phyloP scores from a whole-genome alignment of 2,888 invertebrate species.

The Buathra laborator region DNA sequence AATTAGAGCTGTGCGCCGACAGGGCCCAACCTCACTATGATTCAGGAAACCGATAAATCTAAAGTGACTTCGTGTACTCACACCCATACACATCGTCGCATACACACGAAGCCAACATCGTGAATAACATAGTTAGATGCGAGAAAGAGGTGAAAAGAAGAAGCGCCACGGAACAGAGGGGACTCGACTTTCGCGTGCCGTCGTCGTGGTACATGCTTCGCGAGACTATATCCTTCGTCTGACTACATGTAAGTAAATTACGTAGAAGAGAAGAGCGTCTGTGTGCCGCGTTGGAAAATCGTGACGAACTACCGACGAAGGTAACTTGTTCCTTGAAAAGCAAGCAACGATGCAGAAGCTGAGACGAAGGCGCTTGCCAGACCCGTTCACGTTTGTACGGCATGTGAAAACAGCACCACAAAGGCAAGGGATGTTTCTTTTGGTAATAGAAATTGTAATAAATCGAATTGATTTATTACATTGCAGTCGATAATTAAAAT shows the following conservation, averaged over 20 bases:
- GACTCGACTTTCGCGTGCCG: slow-evolving; percentile 33
- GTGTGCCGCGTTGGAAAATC: slow-evolving; percentile 10
- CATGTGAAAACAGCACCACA: neutral
- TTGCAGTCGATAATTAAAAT: no score
- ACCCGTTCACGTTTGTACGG: neutral
- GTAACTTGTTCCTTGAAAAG: neutral
- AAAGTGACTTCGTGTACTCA: slow-evolving; percentile 55
- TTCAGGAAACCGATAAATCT: slow-evolving; percentile 80
- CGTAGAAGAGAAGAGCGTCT: neutral
- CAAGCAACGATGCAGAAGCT: neutral
- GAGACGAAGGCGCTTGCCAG: neutral
- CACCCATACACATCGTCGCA: neutral
- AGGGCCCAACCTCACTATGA: slow-evolving; percentile 75
- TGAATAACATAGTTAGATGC: slow-evolving; percentile 7
- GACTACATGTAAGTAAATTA: slow-evolving; percentile 23
- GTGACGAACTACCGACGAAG: slow-evolving; percentile 11
- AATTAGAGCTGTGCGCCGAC: slow-evolving; percentile 78
- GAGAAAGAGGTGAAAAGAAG: slow-evolving; percentile 22
- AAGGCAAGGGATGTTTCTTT: no score
- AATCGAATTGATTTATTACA: no score
- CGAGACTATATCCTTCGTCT: neutral
- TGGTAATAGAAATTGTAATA: no score
- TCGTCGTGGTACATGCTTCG: slow-evolving; percentile 1
- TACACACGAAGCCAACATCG: slow-evolving; percentile 5
- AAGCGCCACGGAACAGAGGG: slow-evolving; percentile 29